phyloP scores from a whole-genome alignment of 2,113 vertebrate genomes.

The Pachypanchax playfairii region DNA sequence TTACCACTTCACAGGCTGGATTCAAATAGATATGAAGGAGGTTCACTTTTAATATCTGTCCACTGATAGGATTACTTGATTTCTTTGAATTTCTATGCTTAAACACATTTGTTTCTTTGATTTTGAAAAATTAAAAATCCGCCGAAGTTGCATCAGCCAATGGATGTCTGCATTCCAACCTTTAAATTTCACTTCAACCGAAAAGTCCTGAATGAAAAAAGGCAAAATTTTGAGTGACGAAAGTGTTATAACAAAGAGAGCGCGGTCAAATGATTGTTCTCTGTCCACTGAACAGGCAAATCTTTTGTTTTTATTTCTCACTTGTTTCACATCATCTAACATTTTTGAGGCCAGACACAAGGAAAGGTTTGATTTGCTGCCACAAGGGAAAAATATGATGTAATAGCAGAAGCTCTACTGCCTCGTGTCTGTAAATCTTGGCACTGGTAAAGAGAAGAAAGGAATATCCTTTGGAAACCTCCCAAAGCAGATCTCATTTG shows the following conservation, averaged over 20 bases:
- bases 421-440: slow-evolving; percentile 62
- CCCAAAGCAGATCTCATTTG: slow-evolving; percentile 56
- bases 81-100: not conserved
- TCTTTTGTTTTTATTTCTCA: slow-evolving; percentile 5
- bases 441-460: slow-evolving; percentile 56
- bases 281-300: slow-evolving; percentile 19
- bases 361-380: slow-evolving; percentile 52
- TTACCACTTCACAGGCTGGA: slow-evolving; percentile 4
- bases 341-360: slow-evolving; percentile 13
- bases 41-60: not conserved
- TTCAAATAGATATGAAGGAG: not conserved
- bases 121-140: not conserved
- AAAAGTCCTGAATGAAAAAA: slow-evolving; percentile 8
- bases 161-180: not conserved
- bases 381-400: slow-evolving; percentile 57
- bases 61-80: not conserved
- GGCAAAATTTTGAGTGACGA: not conserved
- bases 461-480: slow-evolving; percentile 60
- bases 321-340: slow-evolving; percentile 15
- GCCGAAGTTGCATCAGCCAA: not conserved
- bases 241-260: slow-evolving; percentile 34
- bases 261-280: not conserved
- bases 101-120: not conserved
- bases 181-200: not conserved
- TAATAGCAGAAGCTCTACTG: slow-evolving; percentile 56